These are phyloP conservation scores for Chelonia mydas DNA, from an alignment of 2,797 vertebrate species.

Conservation along the genomic window DNA sequence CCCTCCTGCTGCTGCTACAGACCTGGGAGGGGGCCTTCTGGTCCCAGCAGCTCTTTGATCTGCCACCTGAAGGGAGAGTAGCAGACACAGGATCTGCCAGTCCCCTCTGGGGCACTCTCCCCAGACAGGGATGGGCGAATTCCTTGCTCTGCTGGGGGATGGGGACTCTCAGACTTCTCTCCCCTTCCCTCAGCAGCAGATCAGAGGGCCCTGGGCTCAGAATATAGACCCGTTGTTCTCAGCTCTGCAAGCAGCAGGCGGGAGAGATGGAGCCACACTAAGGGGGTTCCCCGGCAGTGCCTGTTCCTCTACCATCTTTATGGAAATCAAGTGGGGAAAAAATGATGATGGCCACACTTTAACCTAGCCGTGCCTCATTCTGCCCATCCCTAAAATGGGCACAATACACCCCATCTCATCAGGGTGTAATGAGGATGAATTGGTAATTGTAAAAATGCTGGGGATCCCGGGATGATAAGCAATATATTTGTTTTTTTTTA, in stretches of 20 bases:
- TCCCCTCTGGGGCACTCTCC: neutral
- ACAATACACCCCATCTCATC: neutral
- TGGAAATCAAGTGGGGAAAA: neutral
- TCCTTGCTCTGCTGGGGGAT: neutral
- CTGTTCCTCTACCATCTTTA: neutral
- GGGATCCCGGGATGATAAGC: neutral
- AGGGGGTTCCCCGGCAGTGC: neutral
- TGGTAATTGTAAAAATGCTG: neutral
- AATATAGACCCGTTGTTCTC: neutral
- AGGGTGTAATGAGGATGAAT: neutral
- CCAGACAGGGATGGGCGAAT: neutral
- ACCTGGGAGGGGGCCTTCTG: neutral
- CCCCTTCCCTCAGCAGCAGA: neutral
- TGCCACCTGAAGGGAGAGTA: neutral
- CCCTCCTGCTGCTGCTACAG: neutral
- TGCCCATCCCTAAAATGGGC: neutral
- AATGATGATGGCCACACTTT: neutral
- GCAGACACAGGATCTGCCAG: neutral
- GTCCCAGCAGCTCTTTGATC: neutral
- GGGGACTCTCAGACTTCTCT: neutral
- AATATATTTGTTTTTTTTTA: neutral
- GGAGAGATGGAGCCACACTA: neutral
- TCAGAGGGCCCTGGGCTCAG: neutral
- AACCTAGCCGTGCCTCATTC: neutral
- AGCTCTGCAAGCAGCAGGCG: neutral